These are phyloP conservation scores for Aurelia aurita DNA, from an alignment of 30 jellyfish, hydroid and myxozoan genomes.

Conservation along the genomic window DNA sequence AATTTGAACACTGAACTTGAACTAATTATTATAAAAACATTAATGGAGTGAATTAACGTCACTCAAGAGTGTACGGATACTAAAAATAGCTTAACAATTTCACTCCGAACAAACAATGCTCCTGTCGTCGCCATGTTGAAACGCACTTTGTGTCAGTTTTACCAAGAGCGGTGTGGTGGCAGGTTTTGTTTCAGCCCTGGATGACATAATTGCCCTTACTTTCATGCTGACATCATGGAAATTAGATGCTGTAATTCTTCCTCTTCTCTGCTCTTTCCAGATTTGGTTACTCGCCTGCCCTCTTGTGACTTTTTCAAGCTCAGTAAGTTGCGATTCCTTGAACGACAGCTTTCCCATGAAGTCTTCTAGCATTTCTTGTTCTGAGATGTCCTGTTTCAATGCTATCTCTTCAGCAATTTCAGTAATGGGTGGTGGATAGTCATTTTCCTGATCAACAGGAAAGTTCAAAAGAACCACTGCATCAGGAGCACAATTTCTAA, in stretches of 20 bases:
- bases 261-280: conserved; percentile 22
- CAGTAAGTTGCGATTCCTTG: conserved; percentile 9
- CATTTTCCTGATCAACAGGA: conserved; percentile 42
- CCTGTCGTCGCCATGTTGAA: too few species aligned
- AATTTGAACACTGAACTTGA: too few species aligned
- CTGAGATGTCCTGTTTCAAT: background rate
- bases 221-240: conserved; percentile 14
- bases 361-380: conserved; percentile 28
- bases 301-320: conserved; percentile 58
- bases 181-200: too few species aligned
- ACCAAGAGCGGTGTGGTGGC: too few species aligned
- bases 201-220: too few species aligned
- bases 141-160: too few species aligned
- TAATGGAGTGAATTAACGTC: too few species aligned
- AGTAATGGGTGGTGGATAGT: conserved; percentile 22
- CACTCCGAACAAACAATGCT: too few species aligned
- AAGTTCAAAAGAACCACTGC: conserved; percentile 21
- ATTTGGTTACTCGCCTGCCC: conserved; percentile 18
- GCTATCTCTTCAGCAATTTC: conserved; percentile 36
- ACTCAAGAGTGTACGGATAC: too few species aligned
- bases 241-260: conserved; percentile 39
- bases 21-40: too few species aligned
- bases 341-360: conserved; percentile 35
- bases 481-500: conserved; percentile 28
- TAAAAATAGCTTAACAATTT: too few species aligned